Evolutionary conservation across 92 coral and sea anemone species (phyloP).

Genomic region (Galaxea fascicularis): DNA sequence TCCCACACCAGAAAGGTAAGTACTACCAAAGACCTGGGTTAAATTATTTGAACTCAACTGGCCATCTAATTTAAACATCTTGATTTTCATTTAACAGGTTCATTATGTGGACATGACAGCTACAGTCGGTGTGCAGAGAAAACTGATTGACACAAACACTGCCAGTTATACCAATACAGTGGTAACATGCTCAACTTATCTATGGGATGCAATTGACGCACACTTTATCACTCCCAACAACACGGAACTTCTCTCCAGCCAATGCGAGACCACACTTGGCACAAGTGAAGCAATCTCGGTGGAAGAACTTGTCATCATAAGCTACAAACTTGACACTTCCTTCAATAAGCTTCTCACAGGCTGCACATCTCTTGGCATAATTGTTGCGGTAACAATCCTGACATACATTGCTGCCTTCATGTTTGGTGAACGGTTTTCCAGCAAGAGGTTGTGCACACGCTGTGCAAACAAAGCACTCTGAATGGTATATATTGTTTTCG

Average conservation of each 20-base stretch:
- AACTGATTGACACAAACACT: too few relatives aligned
- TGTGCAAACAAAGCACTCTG: constrained; percentile 86
- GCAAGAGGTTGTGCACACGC: constrained; percentile 87
- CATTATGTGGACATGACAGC: too few relatives aligned
- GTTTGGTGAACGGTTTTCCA: constrained; percentile 96
- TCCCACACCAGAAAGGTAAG: too few relatives aligned
- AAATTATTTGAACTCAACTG: too few relatives aligned
- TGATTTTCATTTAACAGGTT: too few relatives aligned
- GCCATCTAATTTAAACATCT: too few relatives aligned
- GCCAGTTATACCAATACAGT: too few relatives aligned
- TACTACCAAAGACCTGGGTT: too few relatives aligned
- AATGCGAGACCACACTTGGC: constrained; percentile 78
- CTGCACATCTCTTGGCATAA: constrained; percentile 89
- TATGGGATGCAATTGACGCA: constrained; percentile 72
- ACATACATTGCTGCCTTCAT: constrained; percentile 87
- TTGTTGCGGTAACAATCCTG: constrained; percentile 91
- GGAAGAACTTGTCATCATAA: constrained; percentile 88
- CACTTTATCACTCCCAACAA: constrained; percentile 78
- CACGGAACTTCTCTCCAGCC: constrained; percentile 95
- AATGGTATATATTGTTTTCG: constrained; percentile 83
- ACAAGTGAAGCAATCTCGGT: constrained; percentile 98
- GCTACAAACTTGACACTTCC: constrained; percentile 98
- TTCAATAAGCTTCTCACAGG: constrained; percentile 85
- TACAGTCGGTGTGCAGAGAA: too few relatives aligned
- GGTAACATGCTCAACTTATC: neutral